Percentiles rank a stretch among this genome's conserved stretches.
These are phyloP conservation scores for Zenarchopterus dispar DNA, from an alignment of 2,797 vertebrate genomes.

Conservation along the genomic window DNA sequence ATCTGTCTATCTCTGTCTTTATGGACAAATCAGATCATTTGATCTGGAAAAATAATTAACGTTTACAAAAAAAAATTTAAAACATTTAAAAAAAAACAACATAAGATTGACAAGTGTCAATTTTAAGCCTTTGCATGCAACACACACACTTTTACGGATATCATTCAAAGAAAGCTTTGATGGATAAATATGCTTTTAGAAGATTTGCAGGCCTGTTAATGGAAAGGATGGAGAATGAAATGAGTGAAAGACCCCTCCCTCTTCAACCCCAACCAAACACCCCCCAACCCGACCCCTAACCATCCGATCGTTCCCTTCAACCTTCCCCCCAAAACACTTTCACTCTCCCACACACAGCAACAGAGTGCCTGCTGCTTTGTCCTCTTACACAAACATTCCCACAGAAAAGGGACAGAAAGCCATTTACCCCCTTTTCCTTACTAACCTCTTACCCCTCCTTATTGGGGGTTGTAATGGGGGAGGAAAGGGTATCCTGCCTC, in stretches of 20 bases:
- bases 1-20: too few relatives aligned
- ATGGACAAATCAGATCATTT: too few relatives aligned
- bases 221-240: slow-evolving; percentile 15
- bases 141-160: not conserved
- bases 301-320: slow-evolving; percentile 8
- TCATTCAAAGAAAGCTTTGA: slow-evolving; percentile 1
- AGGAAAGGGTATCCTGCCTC: slow-evolving; percentile 61
- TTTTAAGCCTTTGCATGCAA: not conserved
- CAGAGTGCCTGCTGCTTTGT: slow-evolving; percentile 73
- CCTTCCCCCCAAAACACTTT: slow-evolving; percentile 39
- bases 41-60: too few relatives aligned
- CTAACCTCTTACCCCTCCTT: slow-evolving; percentile 37
- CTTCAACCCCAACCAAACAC: slow-evolving; percentile 16
- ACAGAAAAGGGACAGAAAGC: slow-evolving; percentile 74
- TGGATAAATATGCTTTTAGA: slow-evolving; percentile 3
- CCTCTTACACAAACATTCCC: slow-evolving; percentile 81
- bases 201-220: slow-evolving; percentile 18
- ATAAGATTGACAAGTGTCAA: not conserved
- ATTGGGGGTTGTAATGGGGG: slow-evolving; percentile 51
- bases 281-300: not conserved
- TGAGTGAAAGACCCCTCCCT: not conserved
- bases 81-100: too few relatives aligned
- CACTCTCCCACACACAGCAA: slow-evolving; percentile 72
- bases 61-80: too few relatives aligned
- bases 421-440: slow-evolving; percentile 75